Percentiles rank a stretch among this genome's conserved stretches.
phyloP scores from a whole-genome alignment of 2,113 vertebrate species.

The Anguilla japonica region DNA sequence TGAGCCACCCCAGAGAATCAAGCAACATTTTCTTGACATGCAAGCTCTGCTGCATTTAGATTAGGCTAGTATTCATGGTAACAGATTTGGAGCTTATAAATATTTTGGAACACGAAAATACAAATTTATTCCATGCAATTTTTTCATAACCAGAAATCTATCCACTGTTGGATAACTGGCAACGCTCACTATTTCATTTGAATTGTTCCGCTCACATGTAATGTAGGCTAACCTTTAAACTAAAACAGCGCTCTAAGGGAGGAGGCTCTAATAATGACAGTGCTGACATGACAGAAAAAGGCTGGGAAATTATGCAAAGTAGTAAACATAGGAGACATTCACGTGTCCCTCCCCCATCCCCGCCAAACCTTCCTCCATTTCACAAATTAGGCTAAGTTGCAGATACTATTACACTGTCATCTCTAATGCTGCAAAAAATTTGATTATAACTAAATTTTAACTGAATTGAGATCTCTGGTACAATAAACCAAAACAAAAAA shows the following conservation, averaged over 20 bases:
- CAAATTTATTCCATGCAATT: background rate
- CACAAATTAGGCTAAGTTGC: background rate
- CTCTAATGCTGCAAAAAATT: background rate
- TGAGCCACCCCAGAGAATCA: background rate
- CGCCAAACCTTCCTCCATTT: background rate
- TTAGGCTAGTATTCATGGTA: background rate
- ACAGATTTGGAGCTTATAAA: background rate
- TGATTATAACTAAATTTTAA: background rate
- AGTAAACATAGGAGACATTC: background rate
- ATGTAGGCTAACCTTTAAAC: too few relatives aligned
- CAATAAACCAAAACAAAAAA: background rate
- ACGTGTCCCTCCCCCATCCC: background rate
- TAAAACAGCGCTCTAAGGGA: background rate
- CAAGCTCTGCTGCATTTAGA: background rate
- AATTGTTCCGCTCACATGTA: too few relatives aligned
- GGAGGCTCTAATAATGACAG: background rate
- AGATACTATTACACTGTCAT: background rate
- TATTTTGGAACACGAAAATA: background rate
- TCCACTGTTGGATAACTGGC: background rate
- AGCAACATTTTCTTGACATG: background rate
- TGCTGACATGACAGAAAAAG: background rate
- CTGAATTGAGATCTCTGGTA: background rate
- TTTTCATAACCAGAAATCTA: background rate
- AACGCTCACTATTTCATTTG: background rate
- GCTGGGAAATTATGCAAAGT: background rate